Evolutionary conservation across 2,797 vertebrate genomes (phyloP).

Genomic region (Alosa sapidissima): DNA sequence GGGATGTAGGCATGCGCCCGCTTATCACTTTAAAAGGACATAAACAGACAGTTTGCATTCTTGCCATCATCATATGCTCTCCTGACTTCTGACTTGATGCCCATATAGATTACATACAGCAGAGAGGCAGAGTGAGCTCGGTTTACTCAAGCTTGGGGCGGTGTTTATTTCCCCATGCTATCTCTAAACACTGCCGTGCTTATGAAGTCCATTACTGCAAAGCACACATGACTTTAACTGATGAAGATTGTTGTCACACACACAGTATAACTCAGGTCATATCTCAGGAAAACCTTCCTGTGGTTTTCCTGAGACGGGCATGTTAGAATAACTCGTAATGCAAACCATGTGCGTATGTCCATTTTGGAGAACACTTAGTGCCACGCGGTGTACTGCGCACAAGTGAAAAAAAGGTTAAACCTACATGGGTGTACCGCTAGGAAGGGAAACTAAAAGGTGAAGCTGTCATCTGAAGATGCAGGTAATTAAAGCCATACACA

Average conservation of each 20-base stretch:
- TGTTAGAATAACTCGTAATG: constrained; percentile 11
- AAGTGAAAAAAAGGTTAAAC: background rate
- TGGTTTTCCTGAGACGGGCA: constrained; percentile 12
- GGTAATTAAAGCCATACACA: constrained; percentile 26
- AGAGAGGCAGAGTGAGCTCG: background rate
- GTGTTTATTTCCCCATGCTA: background rate
- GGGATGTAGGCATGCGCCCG: background rate
- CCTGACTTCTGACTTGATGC: background rate
- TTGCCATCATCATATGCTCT: background rate
- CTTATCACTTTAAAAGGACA: background rate
- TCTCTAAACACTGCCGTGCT: background rate
- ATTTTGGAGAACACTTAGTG: background rate
- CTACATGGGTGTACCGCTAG: background rate
- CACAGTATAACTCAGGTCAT: background rate
- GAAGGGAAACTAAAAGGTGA: background rate
- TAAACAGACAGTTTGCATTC: background rate
- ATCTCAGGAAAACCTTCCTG: background rate
- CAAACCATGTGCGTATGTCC: background rate
- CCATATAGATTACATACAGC: background rate
- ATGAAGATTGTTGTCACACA: constrained; percentile 14
- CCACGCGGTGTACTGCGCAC: background rate
- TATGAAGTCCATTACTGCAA: constrained; percentile 20
- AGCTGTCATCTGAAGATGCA: constrained; percentile 15
- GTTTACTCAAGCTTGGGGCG: background rate
- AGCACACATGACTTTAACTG: constrained; percentile 17